phyloP scores from a whole-genome alignment of 30 jellyfish, hydroid and myxozoan genomes.

The Aurelia sp. region DNA sequence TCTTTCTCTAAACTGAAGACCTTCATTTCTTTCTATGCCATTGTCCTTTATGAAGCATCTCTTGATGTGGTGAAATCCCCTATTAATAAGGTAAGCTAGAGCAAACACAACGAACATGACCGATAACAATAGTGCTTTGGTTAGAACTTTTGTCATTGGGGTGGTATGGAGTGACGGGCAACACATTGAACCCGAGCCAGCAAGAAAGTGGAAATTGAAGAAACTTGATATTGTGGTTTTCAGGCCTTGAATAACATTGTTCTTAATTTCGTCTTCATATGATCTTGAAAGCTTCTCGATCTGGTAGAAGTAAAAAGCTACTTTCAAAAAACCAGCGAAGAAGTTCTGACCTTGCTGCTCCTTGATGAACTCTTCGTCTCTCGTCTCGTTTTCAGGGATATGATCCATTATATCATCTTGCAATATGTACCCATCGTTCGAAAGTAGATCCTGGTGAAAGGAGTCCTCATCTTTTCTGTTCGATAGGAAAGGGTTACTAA shows the following conservation, averaged over 20 bases:
- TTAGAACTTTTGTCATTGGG: not conserved
- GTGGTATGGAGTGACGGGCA: conserved; percentile 13
- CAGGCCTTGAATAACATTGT: not conserved
- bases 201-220: conserved; percentile 13
- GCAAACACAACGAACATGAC: conserved; percentile 1
- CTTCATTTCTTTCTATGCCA: not conserved
- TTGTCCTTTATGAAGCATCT: too few relatives aligned
- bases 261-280: not conserved
- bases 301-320: conserved; percentile 22
- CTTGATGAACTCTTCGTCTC: not conserved
- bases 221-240: conserved; percentile 1
- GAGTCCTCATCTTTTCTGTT: not conserved
- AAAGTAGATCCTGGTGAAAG: not conserved
- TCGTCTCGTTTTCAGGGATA: not conserved
- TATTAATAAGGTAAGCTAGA: not conserved
- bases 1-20: not conserved
- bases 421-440: not conserved
- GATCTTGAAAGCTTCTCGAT: conserved; percentile 5
- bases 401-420: not conserved
- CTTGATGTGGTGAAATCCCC: not conserved
- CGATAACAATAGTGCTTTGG: not conserved
- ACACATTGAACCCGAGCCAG: not conserved
- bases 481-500: not conserved
- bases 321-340: not conserved
- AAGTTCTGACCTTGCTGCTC: not conserved